Base-by-base conservation (phyloP, 1,140 invertebrate genomes). In the Oreohelix idahoensis region DNA sequence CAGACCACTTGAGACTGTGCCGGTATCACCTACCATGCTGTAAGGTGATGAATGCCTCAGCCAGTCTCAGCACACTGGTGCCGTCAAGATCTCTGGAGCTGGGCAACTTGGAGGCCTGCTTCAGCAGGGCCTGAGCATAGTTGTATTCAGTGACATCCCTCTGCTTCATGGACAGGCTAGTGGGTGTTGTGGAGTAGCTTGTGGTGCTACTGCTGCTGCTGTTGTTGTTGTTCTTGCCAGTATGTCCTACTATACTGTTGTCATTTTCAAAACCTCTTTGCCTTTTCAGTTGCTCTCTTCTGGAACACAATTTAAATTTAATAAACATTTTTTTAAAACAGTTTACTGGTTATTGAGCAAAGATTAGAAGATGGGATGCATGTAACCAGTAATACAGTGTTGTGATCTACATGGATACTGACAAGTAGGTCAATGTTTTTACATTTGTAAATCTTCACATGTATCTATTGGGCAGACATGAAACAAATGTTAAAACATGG, bases 1-100 rank as follows among this genome's bases (percentile, higher is more conserved):
- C n/a, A n/a, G n/a, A n/a, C n/a, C n/a, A n/a, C n/a, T n/a, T n/a
- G n/a, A n/a, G n/a, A n/a, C n/a, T n/a, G n/a, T n/a, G n/a, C n/a
- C n/a, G n/a, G n/a, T n/a, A n/a, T n/a, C 15, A 81, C 79, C 10
- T 35, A 82, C 80, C 80, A 49, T 82, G 80, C n/a, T 75, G 70
- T 39, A 82, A 58, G 26, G 80, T 75, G 70, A 82, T 58, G 80
- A 36, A 82, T 15, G 80, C 80, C 45, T 75, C 45, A 49, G 80
- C 80, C 49, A 82, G 51, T 23, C 71, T 51, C 17, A 75, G n/a
- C 8, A 82, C 80, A 32, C 80, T 82, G 42, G 42, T 32, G 10
- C 80, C 0, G 49, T 82, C 80, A 0, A 82, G 51, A 36, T 82
- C 80, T 10, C 70, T 36, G 20, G 80, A 73, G 29, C 35, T n/a